Evolutionary conservation across 2,888 invertebrate genomes (phyloP), one percentile per base, ranked within the genome.

Genomic region (Pseudanteris insignis): DNA sequence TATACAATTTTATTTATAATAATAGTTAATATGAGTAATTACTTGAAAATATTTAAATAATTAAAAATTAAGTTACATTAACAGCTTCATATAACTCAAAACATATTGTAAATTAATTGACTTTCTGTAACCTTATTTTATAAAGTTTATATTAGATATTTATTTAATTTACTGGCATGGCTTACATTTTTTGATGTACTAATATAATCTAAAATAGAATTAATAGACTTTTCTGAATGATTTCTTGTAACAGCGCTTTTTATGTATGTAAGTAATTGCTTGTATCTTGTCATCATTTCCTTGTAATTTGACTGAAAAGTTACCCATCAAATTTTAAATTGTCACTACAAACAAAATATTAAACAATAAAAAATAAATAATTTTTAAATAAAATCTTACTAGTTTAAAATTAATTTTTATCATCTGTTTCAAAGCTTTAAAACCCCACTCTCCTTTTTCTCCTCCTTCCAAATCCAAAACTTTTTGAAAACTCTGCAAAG

Each of bases 401-500:
- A 97, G 82, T 85, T 94, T 94, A 81, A 99, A 99, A 81, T 97
- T 96, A 60, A 99, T 98, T 83, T 99, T 99, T 37, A 99, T 97
- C 98, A 99, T 99, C 81, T 99, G 99, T 80, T 99, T 99, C 9
- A 99, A 85, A 0, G 99, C 98, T 81, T 98, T 99, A 80, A 99
- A 99, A 0, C 99, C 99, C 99, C 99, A 99, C 84, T 99, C 18
- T 46, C 98, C 98, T 81, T 99, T 99, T 69, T 98, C 97, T 0
- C 94, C 95, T 28, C 92, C 94, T 82, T 99, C 99, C 60, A 99
- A 83, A 75, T 98, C 97, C 65, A 99, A 82, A 6, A 99, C 98
- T 81, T 94, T 91, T 77, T 94, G 92, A 81, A 99, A 99, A 69
- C 95, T 96, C 63, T 90, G 87, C 59, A 99, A 82, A 0, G 99